Evolutionary conservation across 2,113 vertebrate genomes (phyloP), one percentile per base, ranked within the genome.

Genomic region (Thinocorus orbignyianus): DNA sequence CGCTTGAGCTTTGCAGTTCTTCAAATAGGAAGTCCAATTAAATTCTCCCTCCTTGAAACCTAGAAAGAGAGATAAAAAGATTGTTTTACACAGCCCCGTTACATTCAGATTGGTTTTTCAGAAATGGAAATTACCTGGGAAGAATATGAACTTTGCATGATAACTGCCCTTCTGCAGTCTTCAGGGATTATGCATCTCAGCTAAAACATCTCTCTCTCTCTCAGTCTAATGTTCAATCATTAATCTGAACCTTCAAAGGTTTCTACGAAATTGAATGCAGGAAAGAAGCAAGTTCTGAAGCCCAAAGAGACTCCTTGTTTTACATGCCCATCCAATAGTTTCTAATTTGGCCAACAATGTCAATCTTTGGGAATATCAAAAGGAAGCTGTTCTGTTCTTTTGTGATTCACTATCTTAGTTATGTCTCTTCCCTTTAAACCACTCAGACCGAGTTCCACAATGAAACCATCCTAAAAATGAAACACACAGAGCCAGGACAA

Each of bases 31-130:
- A 97, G 98, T 97, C 99, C 99, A 99, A 86, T 98, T 99, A 97
- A 99, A 99, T 95, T 99, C 99, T 61, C 98, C 98, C 35, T 99
- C 99, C 86, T 98, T 99, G 97, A 98, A 99, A 82, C 99, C 99
- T 99, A 70, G 49, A 90, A 87, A 96, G 35, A 74, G 81, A 93
- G 81, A 86, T n/a, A 48, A 82, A 88, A 91, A 93, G 86, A 86
- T 44, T 82, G 82, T 61, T 91, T 90, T 46, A 87, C 51, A 49
- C 4, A 48, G 70, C 31, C 51, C 55, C 5, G 4, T 51, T 74
- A 87, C 35, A 86, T 82, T 89, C 84, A 39, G 51, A 65, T 46
- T 79, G 76, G 19, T 39, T 95, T 96, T 85, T 93, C 93, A 94
- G 90, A 95, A 95, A 86, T 71, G 65, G 81, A 92, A 94, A 95